Base-by-base conservation (phyloP, 2,113 vertebrate genomes). In the Atherinomorus stipes region DNA sequence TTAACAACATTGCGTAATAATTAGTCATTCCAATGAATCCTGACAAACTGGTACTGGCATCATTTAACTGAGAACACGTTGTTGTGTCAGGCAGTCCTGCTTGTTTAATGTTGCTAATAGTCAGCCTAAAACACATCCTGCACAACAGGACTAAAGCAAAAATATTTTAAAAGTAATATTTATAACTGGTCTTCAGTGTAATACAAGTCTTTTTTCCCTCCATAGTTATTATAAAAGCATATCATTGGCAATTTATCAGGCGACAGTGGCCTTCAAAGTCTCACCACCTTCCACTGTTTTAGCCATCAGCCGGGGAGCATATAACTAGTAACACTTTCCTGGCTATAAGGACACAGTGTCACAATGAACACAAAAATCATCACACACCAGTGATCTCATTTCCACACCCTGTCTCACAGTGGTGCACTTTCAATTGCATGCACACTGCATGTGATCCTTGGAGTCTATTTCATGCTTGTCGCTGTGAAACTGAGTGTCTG, bases 401-500 rank as follows among this genome's bases (percentile, higher is more conserved):
- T 56, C 66, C 80, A 78, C 84, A 77, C 76, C 69, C 81, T 68
- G 62, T 83, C 78, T 74, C 75, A 52, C 62, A 76, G 65, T 64
- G 63, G 51, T 53, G 61, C 74, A 69, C 65, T 81, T 86, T 57
- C 74, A 85, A 71, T 64, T 71, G 73, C 84, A 84, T 47, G 10
- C 63, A 42, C 52, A 54, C 75, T 54, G 65, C 68, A 86, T 86
- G 84, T 83, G 81, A 89, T 84, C 83, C 81, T 78, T 10, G 50
- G 85, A 87, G 82, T 84, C 81, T 83, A 81, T 88, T 90, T 89
- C 79, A 81, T 83, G 88, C 81, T 89, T 75, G 87, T 81, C 86
- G 84, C 88, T 76, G 73, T 86, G 81, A 88, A 86, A 87, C 73
- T 76, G 76, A 85, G 78, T 64, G 76, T 87, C 85, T 77, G 81